Evolutionary conservation across 2,113 vertebrate species (phyloP), one percentile per base, ranked within the genome.

Genomic region (Tachycineta bicolor): DNA sequence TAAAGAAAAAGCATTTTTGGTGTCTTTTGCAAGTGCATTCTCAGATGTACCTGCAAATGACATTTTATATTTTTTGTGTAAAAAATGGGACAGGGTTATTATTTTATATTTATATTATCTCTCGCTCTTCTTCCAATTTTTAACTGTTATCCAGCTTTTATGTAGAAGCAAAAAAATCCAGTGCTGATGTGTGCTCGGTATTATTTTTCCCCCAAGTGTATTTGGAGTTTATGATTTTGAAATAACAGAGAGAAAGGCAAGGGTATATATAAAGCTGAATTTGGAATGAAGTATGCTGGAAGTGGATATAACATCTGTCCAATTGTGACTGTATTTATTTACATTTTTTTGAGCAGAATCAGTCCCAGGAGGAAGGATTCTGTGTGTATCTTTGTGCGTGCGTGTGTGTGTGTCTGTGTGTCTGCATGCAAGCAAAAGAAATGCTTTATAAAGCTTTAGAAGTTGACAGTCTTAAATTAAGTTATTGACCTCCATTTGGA

Each of bases 311-410:
- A 86, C 64, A 94, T 88, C 68, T 96, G 69, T 93, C 85, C 86
- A 78, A 14, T 88, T 71, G 50, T 85, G 85, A 49, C 70, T 95
- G 85, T 70, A 81, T 93, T 88, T 88, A 93, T 94, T 96, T 90
- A 55, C 71, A 63, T 95, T 58, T 91, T 91, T 91, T 85, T 67
- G 85, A 85, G 68, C 67, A 90, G 73, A 94, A 53, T 81, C 71
- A 50, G 71, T 60, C 85, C 75, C 69, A 83, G 69, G 71, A 95
- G 90, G 68, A 3, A 14, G 41, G 52, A 86, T 23, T 90, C 47
- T 73, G 4, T 78, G 44, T 70, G 16, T 37, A 10, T 37, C 37
- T 37, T 37, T 37, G 37, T 37, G 37, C 37, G 37, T 37, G n/a
- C n/a, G 37, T 73, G 4, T 78, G 44, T 70, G 25, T 50, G 6